A percentile compares a stretch with the other conserved stretches of the same genome.
phyloP scores from a whole-genome alignment of 2,797 vertebrate species.

The Ibycter americanus region DNA sequence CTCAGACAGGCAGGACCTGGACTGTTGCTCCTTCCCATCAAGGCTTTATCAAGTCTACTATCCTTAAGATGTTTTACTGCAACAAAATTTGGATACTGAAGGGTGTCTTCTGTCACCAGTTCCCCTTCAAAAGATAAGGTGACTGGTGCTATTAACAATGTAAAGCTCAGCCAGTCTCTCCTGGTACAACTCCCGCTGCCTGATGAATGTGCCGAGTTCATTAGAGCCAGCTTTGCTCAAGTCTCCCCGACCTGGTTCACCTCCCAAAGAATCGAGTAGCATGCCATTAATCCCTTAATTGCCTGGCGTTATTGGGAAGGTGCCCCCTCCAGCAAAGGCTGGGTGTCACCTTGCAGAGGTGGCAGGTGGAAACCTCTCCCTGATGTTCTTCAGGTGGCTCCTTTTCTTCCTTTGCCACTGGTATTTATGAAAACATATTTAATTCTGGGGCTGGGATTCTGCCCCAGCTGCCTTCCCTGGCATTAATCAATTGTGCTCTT shows the following conservation, averaged over 20 bases:
- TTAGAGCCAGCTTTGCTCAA: neutral
- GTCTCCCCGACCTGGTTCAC: neutral
- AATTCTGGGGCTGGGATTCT: neutral
- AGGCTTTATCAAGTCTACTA: rapidly evolving
- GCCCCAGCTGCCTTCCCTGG: constrained; percentile 36
- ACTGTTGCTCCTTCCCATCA: neutral
- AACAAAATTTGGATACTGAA: neutral
- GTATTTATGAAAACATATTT: constrained; percentile 27
- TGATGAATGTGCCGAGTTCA: rapidly evolving
- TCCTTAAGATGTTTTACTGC: neutral
- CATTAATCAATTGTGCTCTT: constrained; percentile 44
- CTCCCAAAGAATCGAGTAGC: neutral
- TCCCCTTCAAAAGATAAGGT: constrained; percentile 5
- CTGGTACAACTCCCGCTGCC: neutral
- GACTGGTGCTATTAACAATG: neutral
- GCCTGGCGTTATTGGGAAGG: neutral
- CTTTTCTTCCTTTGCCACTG: neutral
- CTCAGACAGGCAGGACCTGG: neutral
- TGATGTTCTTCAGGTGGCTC: neutral
- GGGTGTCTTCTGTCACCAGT: neutral
- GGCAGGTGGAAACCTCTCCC: neutral
- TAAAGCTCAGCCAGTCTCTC: neutral
- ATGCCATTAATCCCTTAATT: constrained; percentile 39
- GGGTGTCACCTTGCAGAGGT: neutral
- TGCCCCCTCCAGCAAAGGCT: neutral